A percentile compares a stretch with the other conserved stretches of the same genome.
phyloP scores from a whole-genome alignment of 1,140 invertebrate species.

The Zaprionus lachaisei region DNA sequence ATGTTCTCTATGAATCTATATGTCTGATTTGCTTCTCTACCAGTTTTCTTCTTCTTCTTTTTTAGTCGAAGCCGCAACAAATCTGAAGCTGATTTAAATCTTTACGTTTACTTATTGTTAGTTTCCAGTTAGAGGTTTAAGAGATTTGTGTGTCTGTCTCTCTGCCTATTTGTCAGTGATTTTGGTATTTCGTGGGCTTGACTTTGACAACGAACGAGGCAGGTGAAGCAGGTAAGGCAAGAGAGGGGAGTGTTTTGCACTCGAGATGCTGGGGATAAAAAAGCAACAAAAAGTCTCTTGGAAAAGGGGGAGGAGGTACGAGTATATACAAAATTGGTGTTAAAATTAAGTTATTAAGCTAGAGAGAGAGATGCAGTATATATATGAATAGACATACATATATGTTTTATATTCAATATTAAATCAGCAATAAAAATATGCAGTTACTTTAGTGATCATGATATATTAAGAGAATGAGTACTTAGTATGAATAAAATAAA shows the following conservation, averaged over 20 bases:
- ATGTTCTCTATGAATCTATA: conserved; percentile 30
- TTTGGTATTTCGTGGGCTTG: conserved; percentile 51
- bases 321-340: not conserved
- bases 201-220: conserved; percentile 52
- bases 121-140: conserved; percentile 63
- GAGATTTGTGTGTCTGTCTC: conserved; percentile 36
- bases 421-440: not conserved
- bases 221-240: conserved; percentile 19
- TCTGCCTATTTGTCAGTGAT: conserved; percentile 18
- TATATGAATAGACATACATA: not conserved
- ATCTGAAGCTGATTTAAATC: conserved; percentile 75
- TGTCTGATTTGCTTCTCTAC: conserved; percentile 17
- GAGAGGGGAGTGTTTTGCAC: conserved; percentile 25
- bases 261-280: not conserved
- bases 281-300: conserved; percentile 25
- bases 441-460: not conserved
- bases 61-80: conserved; percentile 54
- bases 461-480: too few species aligned
- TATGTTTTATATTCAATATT: not conserved
- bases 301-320: not conserved
- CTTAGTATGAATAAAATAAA: too few species aligned
- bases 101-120: conserved; percentile 76
- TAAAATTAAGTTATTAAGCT: too few species aligned
- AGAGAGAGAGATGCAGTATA: too few species aligned
- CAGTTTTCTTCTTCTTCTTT: conserved; percentile 20